Percentiles rank a stretch among this genome's conserved stretches.
Evolutionary conservation across 2,888 invertebrate species (phyloP).

Genomic region (Neoscelio sp.): DNA sequence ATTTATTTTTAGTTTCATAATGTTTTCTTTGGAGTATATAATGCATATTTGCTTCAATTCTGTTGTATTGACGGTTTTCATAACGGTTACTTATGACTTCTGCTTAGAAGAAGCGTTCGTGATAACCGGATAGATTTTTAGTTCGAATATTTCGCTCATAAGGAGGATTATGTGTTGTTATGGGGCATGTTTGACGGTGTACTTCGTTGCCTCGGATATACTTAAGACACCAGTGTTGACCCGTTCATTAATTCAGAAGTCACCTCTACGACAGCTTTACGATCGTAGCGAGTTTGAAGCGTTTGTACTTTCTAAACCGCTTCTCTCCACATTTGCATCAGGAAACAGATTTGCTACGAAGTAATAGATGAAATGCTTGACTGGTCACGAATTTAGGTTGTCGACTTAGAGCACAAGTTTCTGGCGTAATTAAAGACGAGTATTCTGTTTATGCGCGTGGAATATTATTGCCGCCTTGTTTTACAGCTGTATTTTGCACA

Average conservation of each 20-base stretch:
- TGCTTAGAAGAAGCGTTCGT: constrained; percentile 21
- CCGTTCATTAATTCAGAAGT: constrained; percentile 78
- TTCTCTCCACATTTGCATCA: constrained; percentile 76
- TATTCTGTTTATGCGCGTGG: constrained; percentile 5
- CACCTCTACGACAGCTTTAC: constrained; percentile 75
- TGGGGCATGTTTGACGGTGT: constrained; percentile 38
- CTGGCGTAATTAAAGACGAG: constrained; percentile 45
- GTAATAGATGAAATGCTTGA: constrained; percentile 80
- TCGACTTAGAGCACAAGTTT: constrained; percentile 46
- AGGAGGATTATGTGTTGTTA: constrained; percentile 58
- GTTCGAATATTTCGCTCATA: constrained; percentile 38
- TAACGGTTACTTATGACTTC: constrained; percentile 10
- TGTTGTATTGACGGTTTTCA: constrained; percentile 11
- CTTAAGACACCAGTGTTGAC: constrained; percentile 62
- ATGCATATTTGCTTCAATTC: too few relatives aligned
- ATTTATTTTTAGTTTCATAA: too few relatives aligned
- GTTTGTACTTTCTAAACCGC: constrained; percentile 63
- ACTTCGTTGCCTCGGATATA: constrained; percentile 65
- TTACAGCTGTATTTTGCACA: neutral
- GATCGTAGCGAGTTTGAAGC: constrained; percentile 72
- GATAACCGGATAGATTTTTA: constrained; percentile 30
- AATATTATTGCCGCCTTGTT: constrained; percentile 13
- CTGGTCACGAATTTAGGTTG: constrained; percentile 71
- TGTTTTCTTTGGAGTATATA: too few relatives aligned
- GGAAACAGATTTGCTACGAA: constrained; percentile 80